Evolutionary conservation across 2,113 vertebrate genomes (phyloP).

Genomic region (Cynocephalus volans): DNA sequence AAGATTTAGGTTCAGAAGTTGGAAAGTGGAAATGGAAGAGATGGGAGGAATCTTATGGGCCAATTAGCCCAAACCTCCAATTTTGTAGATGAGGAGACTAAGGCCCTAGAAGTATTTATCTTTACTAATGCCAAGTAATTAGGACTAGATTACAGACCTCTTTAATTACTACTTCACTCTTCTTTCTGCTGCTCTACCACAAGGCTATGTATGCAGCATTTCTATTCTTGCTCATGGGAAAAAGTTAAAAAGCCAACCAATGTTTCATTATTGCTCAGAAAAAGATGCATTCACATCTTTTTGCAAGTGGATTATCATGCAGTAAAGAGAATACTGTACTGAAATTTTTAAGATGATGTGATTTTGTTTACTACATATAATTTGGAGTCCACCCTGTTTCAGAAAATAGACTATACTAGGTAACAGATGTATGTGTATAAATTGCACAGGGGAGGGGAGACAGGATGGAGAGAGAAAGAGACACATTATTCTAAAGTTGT

Average conservation of each 20-base stretch:
- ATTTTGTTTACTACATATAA: neutral
- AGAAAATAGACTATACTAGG: neutral
- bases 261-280: neutral
- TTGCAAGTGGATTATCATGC: neutral
- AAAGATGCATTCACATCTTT: neutral
- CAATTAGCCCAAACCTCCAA: neutral
- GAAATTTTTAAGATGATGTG: neutral
- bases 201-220: neutral
- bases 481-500: neutral
- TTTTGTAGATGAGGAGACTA: neutral
- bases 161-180: neutral
- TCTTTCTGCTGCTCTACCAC: neutral
- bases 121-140: neutral
- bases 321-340: neutral
- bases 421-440: neutral
- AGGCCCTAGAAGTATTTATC: neutral
- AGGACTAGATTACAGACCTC: neutral
- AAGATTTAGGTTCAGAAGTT: neutral
- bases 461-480: neutral
- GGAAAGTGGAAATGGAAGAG: neutral
- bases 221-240: neutral
- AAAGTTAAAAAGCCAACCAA: neutral
- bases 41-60: neutral
- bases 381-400: neutral
- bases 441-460: neutral